Evolutionary conservation across 2,797 vertebrate species (phyloP).

Genomic region (Falco rusticolus): DNA sequence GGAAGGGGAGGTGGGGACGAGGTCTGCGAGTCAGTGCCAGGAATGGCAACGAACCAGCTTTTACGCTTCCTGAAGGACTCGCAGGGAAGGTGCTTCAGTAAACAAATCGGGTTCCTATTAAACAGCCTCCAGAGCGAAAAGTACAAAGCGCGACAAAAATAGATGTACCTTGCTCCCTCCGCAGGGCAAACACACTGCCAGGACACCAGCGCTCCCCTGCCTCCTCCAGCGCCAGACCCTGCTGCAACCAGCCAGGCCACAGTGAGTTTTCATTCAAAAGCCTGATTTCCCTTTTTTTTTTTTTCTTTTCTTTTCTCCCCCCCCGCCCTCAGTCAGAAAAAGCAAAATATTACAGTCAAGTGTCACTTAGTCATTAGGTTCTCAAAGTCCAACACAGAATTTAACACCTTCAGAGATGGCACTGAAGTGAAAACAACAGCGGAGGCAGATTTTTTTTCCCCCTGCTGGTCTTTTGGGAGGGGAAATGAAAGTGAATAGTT

Average conservation of each 20-base stretch:
- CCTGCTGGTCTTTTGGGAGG: conserved; percentile 47
- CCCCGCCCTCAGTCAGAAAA: neutral
- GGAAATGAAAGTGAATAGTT: conserved; percentile 71
- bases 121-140: conserved; percentile 57
- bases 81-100: conserved; percentile 86
- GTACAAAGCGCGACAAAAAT: conserved; percentile 57
- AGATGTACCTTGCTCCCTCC: conserved; percentile 36
- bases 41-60: conserved; percentile 75
- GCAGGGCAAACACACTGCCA: conserved; percentile 40
- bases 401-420: conserved; percentile 54
- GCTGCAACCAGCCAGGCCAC: neutral
- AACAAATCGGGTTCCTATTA: conserved; percentile 77
- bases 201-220: neutral
- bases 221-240: neutral
- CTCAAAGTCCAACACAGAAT: conserved; percentile 63
- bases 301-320: accelerated
- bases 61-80: conserved; percentile 84
- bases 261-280: neutral
- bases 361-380: conserved; percentile 64
- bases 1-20: conserved; percentile 11
- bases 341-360: conserved; percentile 31
- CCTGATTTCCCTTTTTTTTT: neutral
- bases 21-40: conserved; percentile 36
- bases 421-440: conserved; percentile 58
- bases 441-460: neutral